Percentiles rank a stretch among this genome's conserved stretches.
Evolutionary conservation across 2,888 invertebrate species (phyloP).

Genomic region (Unio delphinus): DNA sequence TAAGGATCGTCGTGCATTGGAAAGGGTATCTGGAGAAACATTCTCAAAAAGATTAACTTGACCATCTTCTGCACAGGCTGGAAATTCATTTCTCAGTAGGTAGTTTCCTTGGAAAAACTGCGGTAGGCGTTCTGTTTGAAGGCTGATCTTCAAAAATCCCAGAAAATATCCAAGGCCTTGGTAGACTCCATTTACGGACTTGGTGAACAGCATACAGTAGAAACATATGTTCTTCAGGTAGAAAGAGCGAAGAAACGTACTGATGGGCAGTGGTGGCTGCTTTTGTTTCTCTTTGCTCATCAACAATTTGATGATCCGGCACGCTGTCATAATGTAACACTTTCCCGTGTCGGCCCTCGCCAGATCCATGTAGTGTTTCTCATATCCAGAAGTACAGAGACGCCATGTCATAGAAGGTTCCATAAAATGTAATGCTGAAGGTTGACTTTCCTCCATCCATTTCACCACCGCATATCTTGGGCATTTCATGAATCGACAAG

Average conservation of each 20-base stretch:
- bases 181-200: conserved; percentile 9
- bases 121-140: conserved; percentile 16
- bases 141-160: conserved; percentile 10
- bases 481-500: conserved; percentile 16
- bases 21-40: too few species aligned
- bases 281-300: too few species aligned
- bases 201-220: conserved; percentile 17
- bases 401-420: conserved; percentile 32
- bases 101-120: conserved; percentile 16
- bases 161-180: conserved; percentile 26
- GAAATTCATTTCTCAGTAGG: too few species aligned
- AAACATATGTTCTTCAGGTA: conserved; percentile 31
- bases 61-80: too few species aligned
- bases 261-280: conserved; percentile 12
- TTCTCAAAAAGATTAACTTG: too few species aligned
- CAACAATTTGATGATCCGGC: conserved; percentile 35
- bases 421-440: neutral
- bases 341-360: conserved; percentile 14
- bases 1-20: too few species aligned
- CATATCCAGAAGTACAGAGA: conserved; percentile 37
- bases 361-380: conserved; percentile 38
- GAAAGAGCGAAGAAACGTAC: conserved; percentile 26
- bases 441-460: conserved; percentile 26
- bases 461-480: conserved; percentile 38
- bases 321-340: conserved; percentile 37